A percentile compares a stretch with the other conserved stretches of the same genome.
These are phyloP conservation scores for Spheniscus humboldti DNA, from an alignment of 2,797 vertebrate species.

Conservation along the genomic window DNA sequence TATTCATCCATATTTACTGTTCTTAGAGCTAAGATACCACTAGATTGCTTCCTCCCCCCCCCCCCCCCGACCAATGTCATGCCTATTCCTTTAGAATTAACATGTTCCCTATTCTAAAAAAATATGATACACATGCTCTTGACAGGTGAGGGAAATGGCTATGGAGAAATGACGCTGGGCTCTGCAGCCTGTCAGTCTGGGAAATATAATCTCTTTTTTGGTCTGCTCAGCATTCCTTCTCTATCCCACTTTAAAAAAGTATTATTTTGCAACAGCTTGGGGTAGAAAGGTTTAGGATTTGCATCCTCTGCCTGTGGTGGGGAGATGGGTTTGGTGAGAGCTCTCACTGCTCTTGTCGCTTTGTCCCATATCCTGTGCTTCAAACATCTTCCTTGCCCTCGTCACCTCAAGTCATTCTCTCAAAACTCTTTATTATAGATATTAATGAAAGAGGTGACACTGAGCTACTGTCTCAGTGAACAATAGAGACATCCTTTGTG, in stretches of 20 bases:
- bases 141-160: background rate
- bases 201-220: background rate
- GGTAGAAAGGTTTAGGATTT: background rate
- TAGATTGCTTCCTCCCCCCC: background rate
- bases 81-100: background rate
- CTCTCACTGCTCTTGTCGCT: accelerated
- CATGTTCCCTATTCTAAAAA: background rate
- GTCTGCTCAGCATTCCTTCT: background rate
- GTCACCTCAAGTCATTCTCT: background rate
- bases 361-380: background rate
- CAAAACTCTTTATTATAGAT: background rate
- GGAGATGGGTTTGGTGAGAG: background rate
- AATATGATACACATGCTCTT: background rate
- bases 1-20: background rate
- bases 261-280: background rate
- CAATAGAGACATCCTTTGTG: background rate
- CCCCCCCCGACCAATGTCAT: background rate
- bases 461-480: background rate
- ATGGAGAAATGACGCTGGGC: background rate
- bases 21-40: background rate
- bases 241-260: background rate
- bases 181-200: background rate
- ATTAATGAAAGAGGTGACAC: background rate
- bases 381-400: background rate
- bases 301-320: background rate